phyloP scores from a whole-genome alignment of 2,888 invertebrate genomes.

The Melipona beecheii region DNA sequence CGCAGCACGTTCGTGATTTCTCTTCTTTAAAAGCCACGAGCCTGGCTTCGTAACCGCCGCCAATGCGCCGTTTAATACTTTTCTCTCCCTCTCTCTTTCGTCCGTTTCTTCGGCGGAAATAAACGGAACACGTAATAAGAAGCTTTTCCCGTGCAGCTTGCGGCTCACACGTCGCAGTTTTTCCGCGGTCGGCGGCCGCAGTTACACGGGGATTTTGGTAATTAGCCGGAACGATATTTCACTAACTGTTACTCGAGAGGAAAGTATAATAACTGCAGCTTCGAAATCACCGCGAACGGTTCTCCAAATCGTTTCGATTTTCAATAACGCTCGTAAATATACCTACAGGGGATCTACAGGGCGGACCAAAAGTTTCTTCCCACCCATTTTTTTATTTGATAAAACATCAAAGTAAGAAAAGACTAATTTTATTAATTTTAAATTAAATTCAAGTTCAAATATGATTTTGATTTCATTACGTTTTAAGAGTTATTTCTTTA shows the following conservation, averaged over 20 bases:
- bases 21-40: conserved; percentile 16
- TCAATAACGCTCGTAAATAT: background rate
- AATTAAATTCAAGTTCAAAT: no score
- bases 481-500: no score
- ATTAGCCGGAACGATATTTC: conserved; percentile 47
- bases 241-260: conserved; percentile 7
- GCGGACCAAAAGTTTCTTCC: no score
- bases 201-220: conserved; percentile 41
- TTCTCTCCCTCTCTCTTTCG: background rate
- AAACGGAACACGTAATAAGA: conserved; percentile 55
- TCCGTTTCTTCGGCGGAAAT: conserved; percentile 10
- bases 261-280: conserved; percentile 23
- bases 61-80: conserved; percentile 24
- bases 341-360: background rate
- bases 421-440: no score
- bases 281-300: background rate
- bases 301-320: background rate
- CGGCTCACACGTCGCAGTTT: conserved; percentile 37
- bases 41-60: conserved; percentile 27
- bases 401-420: no score
- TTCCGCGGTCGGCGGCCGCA: conserved; percentile 19
- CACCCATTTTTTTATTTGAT: no score
- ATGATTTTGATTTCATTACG: no score
- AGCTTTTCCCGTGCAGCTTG: conserved; percentile 48
- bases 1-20: conserved; percentile 29